phyloP scores from a whole-genome alignment of 2,797 vertebrate species.

The Gallirallus australis region DNA sequence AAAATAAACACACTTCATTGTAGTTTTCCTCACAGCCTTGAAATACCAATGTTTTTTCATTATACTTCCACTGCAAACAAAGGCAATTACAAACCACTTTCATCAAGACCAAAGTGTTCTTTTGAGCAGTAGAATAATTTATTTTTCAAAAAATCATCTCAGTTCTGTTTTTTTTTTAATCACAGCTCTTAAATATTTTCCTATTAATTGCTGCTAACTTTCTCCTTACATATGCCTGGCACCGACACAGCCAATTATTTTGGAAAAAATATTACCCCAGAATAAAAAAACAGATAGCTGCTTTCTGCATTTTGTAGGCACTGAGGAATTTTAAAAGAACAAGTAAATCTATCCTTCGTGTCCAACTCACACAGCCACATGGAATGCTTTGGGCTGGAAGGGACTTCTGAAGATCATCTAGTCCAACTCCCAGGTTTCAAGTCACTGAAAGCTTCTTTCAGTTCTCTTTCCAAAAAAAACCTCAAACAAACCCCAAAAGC shows the following conservation, averaged over 20 bases:
- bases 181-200: neutral
- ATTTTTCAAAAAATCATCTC: neutral
- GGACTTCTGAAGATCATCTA: neutral
- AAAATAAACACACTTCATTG: neutral
- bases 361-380: neutral
- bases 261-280: neutral
- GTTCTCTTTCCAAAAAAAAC: neutral
- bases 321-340: neutral
- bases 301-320: neutral
- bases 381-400: neutral
- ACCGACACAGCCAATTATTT: neutral
- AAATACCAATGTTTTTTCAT: neutral
- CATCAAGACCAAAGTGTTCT: neutral
- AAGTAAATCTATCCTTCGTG: fast-evolving
- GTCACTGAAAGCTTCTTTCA: neutral
- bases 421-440: neutral
- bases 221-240: neutral
- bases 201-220: neutral
- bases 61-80: neutral
- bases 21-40: neutral
- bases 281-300: neutral
- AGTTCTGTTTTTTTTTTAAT: neutral
- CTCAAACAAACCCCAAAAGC: neutral
- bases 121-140: neutral
- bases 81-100: neutral